Evolutionary conservation across 2,113 vertebrate species (phyloP), one percentile per base, ranked within the genome.

Genomic region (Albula goreensis): DNA sequence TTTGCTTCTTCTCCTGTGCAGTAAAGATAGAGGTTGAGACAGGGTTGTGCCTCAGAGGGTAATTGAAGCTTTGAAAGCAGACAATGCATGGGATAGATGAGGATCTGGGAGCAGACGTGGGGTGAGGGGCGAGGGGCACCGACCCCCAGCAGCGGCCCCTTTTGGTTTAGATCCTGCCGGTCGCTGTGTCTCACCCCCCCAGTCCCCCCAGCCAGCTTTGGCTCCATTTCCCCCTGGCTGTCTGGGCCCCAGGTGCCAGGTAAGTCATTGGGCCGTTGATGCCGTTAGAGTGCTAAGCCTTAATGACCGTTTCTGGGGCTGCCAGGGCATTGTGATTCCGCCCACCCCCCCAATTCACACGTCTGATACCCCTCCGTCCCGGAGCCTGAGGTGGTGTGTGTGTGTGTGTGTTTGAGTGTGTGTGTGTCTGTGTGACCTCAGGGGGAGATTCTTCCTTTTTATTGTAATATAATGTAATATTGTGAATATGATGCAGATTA

Each of bases 211-310:
- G 6, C 41, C 19, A 82, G 77, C 74, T 82, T n/a, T 25, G 86
- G 80, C 87, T 81, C 83, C 85, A 83, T 84, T 87, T 84, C 85
- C 85, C 86, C 9, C 85, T 13, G 80, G 83, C 87, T 90, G 92
- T 94, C 94, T 94, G 92, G 89, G 90, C 86, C 88, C 87, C 90
- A 91, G 91, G 91, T 91, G 94, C 92, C 89, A 93, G 91, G 88
- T 90, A 88, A 89, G 90, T 90, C 89, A 92, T 91, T 91, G 93
- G 89, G 88, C 88, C 89, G 89, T 89, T 91, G 93, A 92, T 87
- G 91, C 50, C 83, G 53, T 85, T 78, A 56, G 85, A 89, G 57
- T 19, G 83, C 89, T 91, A 92, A 49, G 85, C 85, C 80, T 63
- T 92, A 93, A 94, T 85, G 83, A 92, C 91, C 91, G 91, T 92